phyloP scores from a whole-genome alignment of 1,140 invertebrate species.

The Tyrophagus putrescentiae region DNA sequence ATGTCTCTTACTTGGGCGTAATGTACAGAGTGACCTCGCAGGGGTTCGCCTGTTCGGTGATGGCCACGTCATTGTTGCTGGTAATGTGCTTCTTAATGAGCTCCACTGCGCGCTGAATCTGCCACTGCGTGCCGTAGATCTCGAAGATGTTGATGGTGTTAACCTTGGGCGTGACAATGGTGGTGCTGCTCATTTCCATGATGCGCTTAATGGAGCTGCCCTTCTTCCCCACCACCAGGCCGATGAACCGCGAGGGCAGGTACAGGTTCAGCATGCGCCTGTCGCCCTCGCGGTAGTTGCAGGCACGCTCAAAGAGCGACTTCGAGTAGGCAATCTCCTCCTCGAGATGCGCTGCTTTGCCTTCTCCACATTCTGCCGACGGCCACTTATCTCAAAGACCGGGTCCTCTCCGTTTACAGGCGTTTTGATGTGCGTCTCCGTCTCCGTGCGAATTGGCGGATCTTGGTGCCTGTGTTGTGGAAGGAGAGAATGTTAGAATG shows the following conservation, averaged over 20 bases:
- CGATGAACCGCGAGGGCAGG: slow-evolving; percentile 11
- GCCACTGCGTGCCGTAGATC: neutral
- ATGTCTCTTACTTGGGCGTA: neutral
- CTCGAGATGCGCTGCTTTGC: neutral
- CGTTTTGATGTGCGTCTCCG: slow-evolving; percentile 4
- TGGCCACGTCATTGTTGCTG: neutral
- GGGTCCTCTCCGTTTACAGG: slow-evolving; percentile 17
- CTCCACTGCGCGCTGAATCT: slow-evolving; percentile 4
- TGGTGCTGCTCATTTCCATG: neutral
- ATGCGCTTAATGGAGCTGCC: slow-evolving; percentile 7
- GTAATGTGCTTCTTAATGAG: slow-evolving; percentile 1
- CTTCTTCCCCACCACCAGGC: slow-evolving; percentile 13
- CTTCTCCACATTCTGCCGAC: neutral
- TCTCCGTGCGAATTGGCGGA: neutral
- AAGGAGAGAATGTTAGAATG: neutral
- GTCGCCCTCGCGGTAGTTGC: neutral
- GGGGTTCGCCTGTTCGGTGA: neutral
- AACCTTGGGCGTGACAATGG: slow-evolving; percentile 13
- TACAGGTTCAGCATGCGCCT: neutral
- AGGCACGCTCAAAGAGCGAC: neutral
- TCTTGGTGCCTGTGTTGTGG: neutral
- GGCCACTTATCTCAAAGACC: slow-evolving; percentile 5
- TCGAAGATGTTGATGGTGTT: slow-evolving; percentile 2
- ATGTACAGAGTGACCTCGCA: neutral
- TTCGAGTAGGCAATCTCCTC: neutral